phyloP scores from a whole-genome alignment of 92 coral and sea anemone species.

The Pocillopora grandis region DNA sequence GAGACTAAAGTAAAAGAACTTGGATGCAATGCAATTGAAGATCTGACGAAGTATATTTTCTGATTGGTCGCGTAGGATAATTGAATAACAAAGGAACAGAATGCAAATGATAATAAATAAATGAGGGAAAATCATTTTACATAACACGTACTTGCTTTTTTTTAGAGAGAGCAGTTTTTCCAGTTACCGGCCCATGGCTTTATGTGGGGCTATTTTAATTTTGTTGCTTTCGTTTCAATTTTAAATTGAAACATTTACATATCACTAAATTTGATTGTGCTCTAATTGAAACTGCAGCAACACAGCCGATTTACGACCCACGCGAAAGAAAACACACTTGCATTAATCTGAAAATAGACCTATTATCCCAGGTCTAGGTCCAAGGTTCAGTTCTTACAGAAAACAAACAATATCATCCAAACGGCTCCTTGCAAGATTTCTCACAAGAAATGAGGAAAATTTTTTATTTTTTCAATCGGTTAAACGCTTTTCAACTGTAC shows the following conservation, averaged over 20 bases:
- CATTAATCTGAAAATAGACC: not conserved
- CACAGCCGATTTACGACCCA: slow-evolving; percentile 1
- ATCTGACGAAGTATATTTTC: not conserved
- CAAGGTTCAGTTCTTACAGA: not conserved
- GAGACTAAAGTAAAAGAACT: not conserved
- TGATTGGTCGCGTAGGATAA: not conserved
- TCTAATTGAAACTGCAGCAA: not conserved
- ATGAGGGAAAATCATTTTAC: not conserved
- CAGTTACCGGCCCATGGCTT: not conserved
- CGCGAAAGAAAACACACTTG: slow-evolving; percentile 15
- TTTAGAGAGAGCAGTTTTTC: not conserved
- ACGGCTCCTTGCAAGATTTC: too few relatives aligned
- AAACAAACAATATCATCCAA: not conserved
- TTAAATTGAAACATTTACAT: too few relatives aligned
- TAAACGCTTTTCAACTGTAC: not conserved
- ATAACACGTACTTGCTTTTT: not conserved
- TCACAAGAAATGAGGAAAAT: too few relatives aligned
- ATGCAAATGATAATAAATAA: not conserved
- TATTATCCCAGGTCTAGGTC: not conserved
- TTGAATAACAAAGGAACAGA: not conserved
- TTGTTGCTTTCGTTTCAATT: too few relatives aligned
- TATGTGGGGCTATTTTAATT: too few relatives aligned
- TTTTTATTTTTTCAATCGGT: not conserved
- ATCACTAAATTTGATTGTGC: too few relatives aligned
- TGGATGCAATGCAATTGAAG: not conserved